Conservation (phyloP, 1,140 invertebrate genomes). For the Cydia fagiglandana region DNA sequence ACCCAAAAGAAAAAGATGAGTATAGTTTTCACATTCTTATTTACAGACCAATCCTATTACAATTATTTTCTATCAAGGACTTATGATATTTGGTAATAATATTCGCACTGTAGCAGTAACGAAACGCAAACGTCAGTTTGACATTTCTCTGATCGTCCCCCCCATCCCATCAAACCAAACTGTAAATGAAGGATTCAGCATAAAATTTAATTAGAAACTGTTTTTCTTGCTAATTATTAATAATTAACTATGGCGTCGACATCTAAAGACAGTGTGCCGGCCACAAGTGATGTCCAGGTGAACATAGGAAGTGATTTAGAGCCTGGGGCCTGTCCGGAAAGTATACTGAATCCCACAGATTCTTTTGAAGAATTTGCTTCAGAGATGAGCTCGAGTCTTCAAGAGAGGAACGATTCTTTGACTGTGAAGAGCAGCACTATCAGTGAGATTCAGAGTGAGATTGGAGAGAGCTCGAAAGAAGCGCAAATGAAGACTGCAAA, state of each 20-base stretch:
- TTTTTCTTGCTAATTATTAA: conserved; percentile 4
- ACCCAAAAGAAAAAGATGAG: too few relatives aligned
- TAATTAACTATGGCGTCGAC: conserved; percentile 60
- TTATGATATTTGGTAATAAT: background rate
- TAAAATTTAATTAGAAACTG: conserved; percentile 5
- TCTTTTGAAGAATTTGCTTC: conserved; percentile 85
- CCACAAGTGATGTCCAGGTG: conserved; percentile 38
- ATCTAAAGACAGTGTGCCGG: conserved; percentile 55
- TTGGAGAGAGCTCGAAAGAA: conserved; percentile 64
- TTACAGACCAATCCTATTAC: too few relatives aligned
- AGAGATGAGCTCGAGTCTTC: conserved; percentile 82
- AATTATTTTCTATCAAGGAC: too few relatives aligned
- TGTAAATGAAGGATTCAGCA: conserved; percentile 21
- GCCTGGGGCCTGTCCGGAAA: conserved; percentile 78
- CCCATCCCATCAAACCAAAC: conserved; percentile 1
- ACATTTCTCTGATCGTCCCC: conserved; percentile 21
- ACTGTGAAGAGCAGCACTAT: conserved; percentile 76
- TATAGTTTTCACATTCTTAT: too few relatives aligned
- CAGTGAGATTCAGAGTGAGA: conserved; percentile 80
- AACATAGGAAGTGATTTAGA: conserved; percentile 53
- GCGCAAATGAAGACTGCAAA: conserved; percentile 55
- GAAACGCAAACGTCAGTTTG: conserved; percentile 15
- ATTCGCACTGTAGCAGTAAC: background rate
- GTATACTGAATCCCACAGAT: conserved; percentile 84
- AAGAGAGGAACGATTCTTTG: conserved; percentile 74